Evolutionary conservation across 2,888 invertebrate genomes (phyloP), one percentile per base, ranked within the genome.

Genomic region (Adineta ricciae): DNA sequence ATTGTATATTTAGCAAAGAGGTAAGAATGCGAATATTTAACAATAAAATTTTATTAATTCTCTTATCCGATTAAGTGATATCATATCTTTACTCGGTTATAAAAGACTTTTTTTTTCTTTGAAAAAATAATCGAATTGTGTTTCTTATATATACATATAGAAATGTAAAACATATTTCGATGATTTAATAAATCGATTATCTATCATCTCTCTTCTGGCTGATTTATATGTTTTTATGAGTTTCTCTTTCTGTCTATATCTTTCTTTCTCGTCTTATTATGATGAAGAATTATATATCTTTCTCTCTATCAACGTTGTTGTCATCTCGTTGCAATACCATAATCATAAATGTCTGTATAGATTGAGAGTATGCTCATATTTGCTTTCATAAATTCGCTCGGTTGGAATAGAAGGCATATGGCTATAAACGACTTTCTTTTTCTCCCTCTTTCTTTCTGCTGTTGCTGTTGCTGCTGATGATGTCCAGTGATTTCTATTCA

Each of bases 161-260:
- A 64, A 64, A 64, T 64, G 5, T 27, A 27, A 14, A 32, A 64
- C 32, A 64, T 64, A 19, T 19, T 64, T 64, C 32, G 32, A 36
- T 64, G 32, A 14, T 64, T 64, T 64, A 64, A 64, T 64, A 64
- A 64, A 64, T 64, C 64, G 64, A 64, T 64, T 64, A 32, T 64
- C 64, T 64, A 32, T 32, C 64, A 64, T 64, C 64, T 64, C 64
- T 52, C 52, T 64, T 19, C 16, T 64, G 32, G 32, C 64, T 64
- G 64, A 64, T 64, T 64, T 64, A 64, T 64, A 64, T 64, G 64
- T 64, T 64, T 64, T 64, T 64, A 64, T 64, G 64, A 64, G 64
- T 64, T 64, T 64, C 64, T 32, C 64, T 64, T 32, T 2, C 11
- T 64, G 32, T 32, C 64, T 64, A 64, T 64, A 64, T 64, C 64